Conservation (phyloP, 2,113 vertebrate species). For the Atlantisia rogersi region DNA sequence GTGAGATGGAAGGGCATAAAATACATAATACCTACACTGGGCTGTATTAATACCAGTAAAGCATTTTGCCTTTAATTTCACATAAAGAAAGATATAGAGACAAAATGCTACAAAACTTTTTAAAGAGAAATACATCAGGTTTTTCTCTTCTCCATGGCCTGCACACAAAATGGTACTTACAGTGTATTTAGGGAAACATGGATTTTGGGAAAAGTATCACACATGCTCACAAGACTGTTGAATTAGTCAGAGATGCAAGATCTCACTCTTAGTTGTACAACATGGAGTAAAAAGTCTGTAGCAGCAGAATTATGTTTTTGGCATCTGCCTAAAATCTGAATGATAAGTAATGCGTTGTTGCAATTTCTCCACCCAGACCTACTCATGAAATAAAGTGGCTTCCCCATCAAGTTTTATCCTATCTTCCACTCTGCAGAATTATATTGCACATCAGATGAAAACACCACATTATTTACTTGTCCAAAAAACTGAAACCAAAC, state of each 20-base stretch:
- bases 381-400: not conserved
- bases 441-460: not conserved
- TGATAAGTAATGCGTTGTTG: not conserved
- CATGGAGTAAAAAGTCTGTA: not conserved
- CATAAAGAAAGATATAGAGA: not conserved
- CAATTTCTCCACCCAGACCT: not conserved
- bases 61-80: not conserved
- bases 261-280: not conserved
- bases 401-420: not conserved
- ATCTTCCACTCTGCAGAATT: not conserved
- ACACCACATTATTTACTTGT: not conserved
- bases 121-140: not conserved
- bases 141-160: not conserved
- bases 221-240: not conserved
- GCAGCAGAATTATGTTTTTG: not conserved
- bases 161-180: not conserved
- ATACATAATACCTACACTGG: not conserved
- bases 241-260: not conserved
- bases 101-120: not conserved
- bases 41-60: not conserved
- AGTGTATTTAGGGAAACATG: not conserved
- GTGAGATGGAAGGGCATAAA: not conserved
- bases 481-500: not conserved
- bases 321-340: not conserved
- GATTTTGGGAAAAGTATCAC: not conserved